Evolutionary conservation across 2,797 vertebrate genomes (phyloP).

Genomic region (Chaunax sp.): DNA sequence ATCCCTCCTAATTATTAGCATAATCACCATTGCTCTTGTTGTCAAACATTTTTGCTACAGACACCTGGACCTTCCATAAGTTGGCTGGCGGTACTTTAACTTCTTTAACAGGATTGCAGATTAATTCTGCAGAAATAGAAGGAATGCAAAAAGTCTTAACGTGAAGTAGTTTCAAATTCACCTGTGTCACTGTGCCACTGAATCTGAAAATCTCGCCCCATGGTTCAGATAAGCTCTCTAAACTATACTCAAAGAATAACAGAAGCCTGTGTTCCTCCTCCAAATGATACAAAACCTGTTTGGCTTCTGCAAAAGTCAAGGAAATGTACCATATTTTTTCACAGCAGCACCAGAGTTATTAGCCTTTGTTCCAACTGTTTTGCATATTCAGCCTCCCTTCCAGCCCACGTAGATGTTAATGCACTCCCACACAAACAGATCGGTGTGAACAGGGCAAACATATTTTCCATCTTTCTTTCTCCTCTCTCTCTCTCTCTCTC

Average conservation of each 20-base stretch:
- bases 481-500: not conserved
- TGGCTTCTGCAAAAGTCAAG: conserved; percentile 69
- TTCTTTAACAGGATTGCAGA: conserved; percentile 14
- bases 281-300: conserved; percentile 51
- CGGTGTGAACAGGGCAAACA: conserved; percentile 85
- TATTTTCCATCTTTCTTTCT: conserved; percentile 73
- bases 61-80: conserved; percentile 2
- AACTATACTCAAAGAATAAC: conserved; percentile 41
- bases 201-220: conserved; percentile 26
- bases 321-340: conserved; percentile 73
- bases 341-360: conserved; percentile 78
- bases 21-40: conserved; percentile 29
- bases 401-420: conserved; percentile 87
- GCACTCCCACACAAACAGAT: conserved; percentile 88
- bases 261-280: conserved; percentile 53
- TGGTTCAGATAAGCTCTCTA: conserved; percentile 45
- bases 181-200: conserved; percentile 24
- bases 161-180: conserved; percentile 37
- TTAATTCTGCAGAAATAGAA: conserved; percentile 27
- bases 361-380: conserved; percentile 83
- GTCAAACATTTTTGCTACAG: not conserved
- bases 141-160: conserved; percentile 31
- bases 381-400: conserved; percentile 84
- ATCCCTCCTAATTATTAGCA: conserved; percentile 21
- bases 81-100: not conserved